Evolutionary conservation across 2,888 invertebrate species (phyloP).

Genomic region (Papilio gigon): DNA sequence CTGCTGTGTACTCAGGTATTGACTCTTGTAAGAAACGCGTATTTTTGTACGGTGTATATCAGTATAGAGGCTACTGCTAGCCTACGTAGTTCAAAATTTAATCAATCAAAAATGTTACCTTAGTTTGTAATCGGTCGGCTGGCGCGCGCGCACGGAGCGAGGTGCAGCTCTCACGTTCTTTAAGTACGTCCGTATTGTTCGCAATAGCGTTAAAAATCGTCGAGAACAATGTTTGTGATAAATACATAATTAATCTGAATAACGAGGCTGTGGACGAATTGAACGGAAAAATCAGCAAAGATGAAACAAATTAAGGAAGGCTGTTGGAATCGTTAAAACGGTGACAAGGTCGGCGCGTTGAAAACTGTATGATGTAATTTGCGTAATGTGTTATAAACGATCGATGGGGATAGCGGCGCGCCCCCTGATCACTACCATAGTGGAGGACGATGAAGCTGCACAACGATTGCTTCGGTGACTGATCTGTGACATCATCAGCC

Average conservation of each 20-base stretch:
- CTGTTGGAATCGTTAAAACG: neutral
- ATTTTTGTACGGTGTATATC: too few relatives aligned
- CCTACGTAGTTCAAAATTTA: too few relatives aligned
- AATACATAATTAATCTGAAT: constrained; percentile 26
- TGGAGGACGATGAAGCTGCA: too few relatives aligned
- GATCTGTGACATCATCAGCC: too few relatives aligned
- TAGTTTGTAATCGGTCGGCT: constrained; percentile 9
- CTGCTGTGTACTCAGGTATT: neutral
- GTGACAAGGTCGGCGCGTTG: constrained; percentile 9
- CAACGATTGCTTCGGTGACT: too few relatives aligned
- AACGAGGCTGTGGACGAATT: constrained; percentile 19
- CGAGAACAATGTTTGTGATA: constrained; percentile 35
- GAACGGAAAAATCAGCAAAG: constrained; percentile 33
- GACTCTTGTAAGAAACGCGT: too few relatives aligned
- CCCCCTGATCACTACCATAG: too few relatives aligned
- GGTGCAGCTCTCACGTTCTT: neutral
- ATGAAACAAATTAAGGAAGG: constrained; percentile 33
- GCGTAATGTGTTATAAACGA: too few relatives aligned
- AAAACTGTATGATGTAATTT: neutral
- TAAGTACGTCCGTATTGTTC: constrained; percentile 29
- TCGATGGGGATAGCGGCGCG: too few relatives aligned
- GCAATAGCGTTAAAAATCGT: constrained; percentile 32
- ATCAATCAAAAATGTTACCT: constrained; percentile 8
- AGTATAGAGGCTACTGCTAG: too few relatives aligned
- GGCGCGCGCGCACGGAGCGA: neutral